Percentiles rank a stretch among this genome's conserved stretches.
Conservation (phyloP, 2,113 vertebrate genomes). For the Aix galericulata region DNA sequence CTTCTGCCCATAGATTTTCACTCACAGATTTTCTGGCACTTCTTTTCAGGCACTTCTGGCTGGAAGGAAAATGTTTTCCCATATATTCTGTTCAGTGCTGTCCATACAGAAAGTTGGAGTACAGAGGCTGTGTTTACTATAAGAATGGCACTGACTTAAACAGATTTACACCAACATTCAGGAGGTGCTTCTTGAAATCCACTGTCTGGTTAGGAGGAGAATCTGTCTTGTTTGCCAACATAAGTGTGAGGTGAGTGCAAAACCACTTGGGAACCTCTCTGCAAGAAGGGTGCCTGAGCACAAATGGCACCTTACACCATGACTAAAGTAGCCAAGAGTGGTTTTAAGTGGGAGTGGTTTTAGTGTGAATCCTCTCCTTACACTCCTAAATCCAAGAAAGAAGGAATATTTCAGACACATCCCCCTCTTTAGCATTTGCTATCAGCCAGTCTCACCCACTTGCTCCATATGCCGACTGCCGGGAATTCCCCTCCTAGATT, state of each 20-base stretch:
- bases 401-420: not conserved
- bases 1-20: not conserved
- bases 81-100: not conserved
- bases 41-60: fast-evolving
- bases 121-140: not conserved
- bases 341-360: not conserved
- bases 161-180: not conserved
- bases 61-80: not conserved
- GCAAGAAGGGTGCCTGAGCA: not conserved
- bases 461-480: not conserved
- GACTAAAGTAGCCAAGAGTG: not conserved
- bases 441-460: not conserved
- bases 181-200: not conserved
- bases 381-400: fast-evolving
- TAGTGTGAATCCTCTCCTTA: not conserved
- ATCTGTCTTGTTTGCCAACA: not conserved
- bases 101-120: not conserved
- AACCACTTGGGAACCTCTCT: not conserved
- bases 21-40: not conserved
- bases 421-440: not conserved
- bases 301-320: not conserved
- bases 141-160: not conserved
- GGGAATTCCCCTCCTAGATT: not conserved
- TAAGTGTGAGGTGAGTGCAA: fast-evolving
- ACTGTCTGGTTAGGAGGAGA: not conserved